These are phyloP conservation scores for Polypterus bichir DNA, from an alignment of 2,113 vertebrate genomes.

Conservation along the genomic window DNA sequence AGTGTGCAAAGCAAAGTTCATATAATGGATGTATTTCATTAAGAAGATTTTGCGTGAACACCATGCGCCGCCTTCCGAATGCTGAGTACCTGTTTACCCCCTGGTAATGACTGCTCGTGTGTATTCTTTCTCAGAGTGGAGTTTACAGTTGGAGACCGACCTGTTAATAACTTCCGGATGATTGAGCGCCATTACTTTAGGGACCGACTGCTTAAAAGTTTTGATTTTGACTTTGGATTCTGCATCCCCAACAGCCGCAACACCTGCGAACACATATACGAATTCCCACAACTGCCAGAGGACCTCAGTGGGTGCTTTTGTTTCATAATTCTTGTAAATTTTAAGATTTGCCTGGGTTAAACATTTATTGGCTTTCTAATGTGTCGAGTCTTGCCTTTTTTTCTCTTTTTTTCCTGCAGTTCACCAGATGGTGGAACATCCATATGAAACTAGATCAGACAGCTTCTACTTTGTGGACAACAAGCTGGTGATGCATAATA, in stretches of 20 bases:
- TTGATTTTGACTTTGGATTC: slow-evolving; percentile 97
- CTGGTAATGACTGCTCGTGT: not conserved
- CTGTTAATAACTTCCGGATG: slow-evolving; percentile 91
- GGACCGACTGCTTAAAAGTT: slow-evolving; percentile 89
- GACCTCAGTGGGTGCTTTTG: slow-evolving; percentile 71
- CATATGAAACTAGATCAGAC: slow-evolving; percentile 92
- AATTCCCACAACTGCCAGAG: slow-evolving; percentile 92
- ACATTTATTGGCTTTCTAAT: slow-evolving; percentile 4
- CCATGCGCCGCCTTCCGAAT: not conserved
- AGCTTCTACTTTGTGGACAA: slow-evolving; percentile 99
- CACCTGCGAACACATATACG: slow-evolving; percentile 95
- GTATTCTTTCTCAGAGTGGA: slow-evolving; percentile 64
- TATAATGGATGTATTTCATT: no score
- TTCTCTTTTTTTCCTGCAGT: slow-evolving; percentile 49
- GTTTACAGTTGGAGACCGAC: slow-evolving; percentile 88
- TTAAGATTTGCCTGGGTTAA: not conserved
- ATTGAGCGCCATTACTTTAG: slow-evolving; percentile 95
- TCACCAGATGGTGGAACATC: slow-evolving; percentile 84
- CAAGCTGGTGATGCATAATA: slow-evolving; percentile 99
- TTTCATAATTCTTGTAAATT: slow-evolving; percentile 1
- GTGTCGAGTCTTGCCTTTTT: not conserved
- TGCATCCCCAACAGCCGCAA: slow-evolving; percentile 96
- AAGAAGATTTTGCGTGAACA: no score
- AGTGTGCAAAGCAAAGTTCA: not conserved
- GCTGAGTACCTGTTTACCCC: not conserved